phyloP scores from a whole-genome alignment of 2,888 invertebrate species.

The Acanthosoma haemorrhoidale region DNA sequence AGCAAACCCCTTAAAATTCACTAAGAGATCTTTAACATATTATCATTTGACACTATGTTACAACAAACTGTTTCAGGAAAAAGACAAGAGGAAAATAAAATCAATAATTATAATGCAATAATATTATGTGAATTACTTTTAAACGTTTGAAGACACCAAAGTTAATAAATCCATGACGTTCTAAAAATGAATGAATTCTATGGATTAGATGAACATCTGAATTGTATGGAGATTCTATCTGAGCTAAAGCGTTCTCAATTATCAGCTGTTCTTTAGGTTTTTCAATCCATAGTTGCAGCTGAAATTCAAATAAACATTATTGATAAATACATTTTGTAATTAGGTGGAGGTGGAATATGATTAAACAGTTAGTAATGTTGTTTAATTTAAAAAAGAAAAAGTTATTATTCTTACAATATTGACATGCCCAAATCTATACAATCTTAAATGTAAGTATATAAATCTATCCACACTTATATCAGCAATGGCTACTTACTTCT shows the following conservation, averaged over 20 bases:
- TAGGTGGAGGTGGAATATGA: neutral
- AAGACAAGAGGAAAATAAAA: neutral
- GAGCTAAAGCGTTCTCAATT: constrained; percentile 70
- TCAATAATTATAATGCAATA: neutral
- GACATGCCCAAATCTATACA: too few relatives aligned
- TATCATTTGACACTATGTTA: too few relatives aligned
- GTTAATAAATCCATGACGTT: constrained; percentile 94
- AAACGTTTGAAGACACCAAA: constrained; percentile 91
- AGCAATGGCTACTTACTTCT: too few relatives aligned
- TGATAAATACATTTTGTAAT: neutral
- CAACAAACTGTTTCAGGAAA: neutral
- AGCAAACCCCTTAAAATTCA: too few relatives aligned
- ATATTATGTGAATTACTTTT: constrained; percentile 53
- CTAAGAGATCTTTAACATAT: neutral
- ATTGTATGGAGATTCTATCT: constrained; percentile 83
- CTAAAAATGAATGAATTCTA: constrained; percentile 83
- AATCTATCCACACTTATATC: too few relatives aligned
- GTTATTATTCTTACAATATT: too few relatives aligned
- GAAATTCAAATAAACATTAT: constrained; percentile 36
- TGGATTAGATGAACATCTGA: constrained; percentile 79
- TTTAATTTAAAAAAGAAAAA: too few relatives aligned
- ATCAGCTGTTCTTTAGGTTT: constrained; percentile 89
- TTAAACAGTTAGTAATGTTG: neutral
- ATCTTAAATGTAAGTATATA: too few relatives aligned
- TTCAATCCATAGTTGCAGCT: constrained; percentile 89